phyloP scores from a whole-genome alignment of 2,888 invertebrate genomes.

The Dicyrtomina minuta region DNA sequence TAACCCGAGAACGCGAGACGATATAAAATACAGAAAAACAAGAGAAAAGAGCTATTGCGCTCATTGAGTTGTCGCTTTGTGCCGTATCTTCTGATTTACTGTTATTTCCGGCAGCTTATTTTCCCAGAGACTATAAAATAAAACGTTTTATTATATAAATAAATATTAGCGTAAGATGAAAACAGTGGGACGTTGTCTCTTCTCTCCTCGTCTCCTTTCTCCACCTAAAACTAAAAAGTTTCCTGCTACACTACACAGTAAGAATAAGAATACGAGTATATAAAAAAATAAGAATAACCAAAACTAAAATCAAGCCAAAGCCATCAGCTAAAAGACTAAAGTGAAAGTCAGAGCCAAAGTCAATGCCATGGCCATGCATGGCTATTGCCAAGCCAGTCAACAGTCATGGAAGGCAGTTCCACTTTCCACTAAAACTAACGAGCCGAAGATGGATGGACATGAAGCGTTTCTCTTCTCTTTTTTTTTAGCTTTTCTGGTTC shows the following conservation, averaged over 20 bases:
- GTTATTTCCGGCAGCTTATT: background rate
- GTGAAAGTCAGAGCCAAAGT: background rate
- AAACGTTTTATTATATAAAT: too few relatives aligned
- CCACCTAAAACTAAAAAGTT: too few relatives aligned
- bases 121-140: too few relatives aligned
- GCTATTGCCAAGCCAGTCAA: background rate
- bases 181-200: too few relatives aligned
- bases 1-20: too few relatives aligned
- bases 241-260: background rate
- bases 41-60: too few relatives aligned
- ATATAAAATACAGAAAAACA: too few relatives aligned
- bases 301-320: too few relatives aligned
- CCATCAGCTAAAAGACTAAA: background rate
- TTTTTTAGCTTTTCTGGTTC: too few relatives aligned
- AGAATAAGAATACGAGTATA: background rate
- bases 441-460: slow-evolving; percentile 10
- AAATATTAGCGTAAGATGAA: too few relatives aligned
- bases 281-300: background rate
- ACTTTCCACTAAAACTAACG: slow-evolving; percentile 1
- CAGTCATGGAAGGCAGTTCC: background rate
- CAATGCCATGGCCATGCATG: background rate
- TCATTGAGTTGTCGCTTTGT: background rate
- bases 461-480: background rate
- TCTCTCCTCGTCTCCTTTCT: too few relatives aligned
- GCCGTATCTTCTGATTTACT: slow-evolving; percentile 1